Percentiles rank a stretch among this genome's conserved stretches.
phyloP scores from a whole-genome alignment of 2,888 invertebrate genomes.

The Spilarctia lutea region DNA sequence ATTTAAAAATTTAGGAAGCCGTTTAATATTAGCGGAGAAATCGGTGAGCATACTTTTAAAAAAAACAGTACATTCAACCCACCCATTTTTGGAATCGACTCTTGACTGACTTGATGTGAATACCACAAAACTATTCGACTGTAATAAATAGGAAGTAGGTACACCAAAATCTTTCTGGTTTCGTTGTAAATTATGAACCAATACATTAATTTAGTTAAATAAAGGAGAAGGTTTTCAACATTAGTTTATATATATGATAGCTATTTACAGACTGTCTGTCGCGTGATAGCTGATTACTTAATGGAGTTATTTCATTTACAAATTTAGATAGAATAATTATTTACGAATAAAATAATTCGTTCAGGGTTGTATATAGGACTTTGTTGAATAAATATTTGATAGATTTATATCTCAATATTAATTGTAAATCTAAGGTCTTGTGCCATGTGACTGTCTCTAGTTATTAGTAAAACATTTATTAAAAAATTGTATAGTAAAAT shows the following conservation, averaged over 20 bases:
- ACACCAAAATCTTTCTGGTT: neutral
- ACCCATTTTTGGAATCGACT: neutral
- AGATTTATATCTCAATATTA: slow-evolving; percentile 23
- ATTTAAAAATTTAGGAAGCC: too few relatives aligned
- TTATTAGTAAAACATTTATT: neutral
- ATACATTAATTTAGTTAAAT: neutral
- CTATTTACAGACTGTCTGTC: slow-evolving; percentile 14
- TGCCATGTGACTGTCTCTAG: neutral
- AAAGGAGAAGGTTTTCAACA: neutral
- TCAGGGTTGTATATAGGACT: slow-evolving; percentile 22
- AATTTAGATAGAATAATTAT: slow-evolving; percentile 26
- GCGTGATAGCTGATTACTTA: slow-evolving; percentile 31
- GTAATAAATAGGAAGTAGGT: neutral
- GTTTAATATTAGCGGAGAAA: too few relatives aligned
- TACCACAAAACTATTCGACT: neutral
- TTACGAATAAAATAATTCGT: slow-evolving; percentile 18
- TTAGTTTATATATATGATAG: neutral
- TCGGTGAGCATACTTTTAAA: too few relatives aligned
- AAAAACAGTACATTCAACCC: too few relatives aligned
- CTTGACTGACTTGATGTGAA: neutral
- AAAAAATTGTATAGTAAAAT: too few relatives aligned
- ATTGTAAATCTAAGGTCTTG: slow-evolving; percentile 9
- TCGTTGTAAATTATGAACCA: neutral
- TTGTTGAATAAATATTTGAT: slow-evolving; percentile 13
- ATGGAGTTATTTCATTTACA: slow-evolving; percentile 13